Conservation (phyloP, 2,888 invertebrate genomes). For the Slavum lentiscoides region DNA sequence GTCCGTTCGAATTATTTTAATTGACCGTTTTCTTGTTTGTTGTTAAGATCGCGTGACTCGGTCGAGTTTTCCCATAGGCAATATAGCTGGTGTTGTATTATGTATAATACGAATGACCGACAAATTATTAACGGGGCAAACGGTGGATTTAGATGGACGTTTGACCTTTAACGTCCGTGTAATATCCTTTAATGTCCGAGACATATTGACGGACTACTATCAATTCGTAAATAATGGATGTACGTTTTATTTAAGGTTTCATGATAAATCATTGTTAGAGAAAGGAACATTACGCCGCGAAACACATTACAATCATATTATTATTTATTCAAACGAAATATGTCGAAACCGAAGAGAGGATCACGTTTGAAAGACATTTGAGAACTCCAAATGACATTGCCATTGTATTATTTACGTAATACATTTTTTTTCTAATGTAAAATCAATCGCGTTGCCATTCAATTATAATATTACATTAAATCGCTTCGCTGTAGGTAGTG, state of each 20-base stretch:
- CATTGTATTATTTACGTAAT: no score
- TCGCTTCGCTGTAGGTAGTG: no score
- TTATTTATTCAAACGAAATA: neutral
- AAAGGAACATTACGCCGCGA: neutral
- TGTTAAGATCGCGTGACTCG: conserved; percentile 37
- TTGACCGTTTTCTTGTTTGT: conserved; percentile 29
- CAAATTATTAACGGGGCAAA: conserved; percentile 27
- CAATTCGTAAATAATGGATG: conserved; percentile 14
- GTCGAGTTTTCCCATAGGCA: neutral
- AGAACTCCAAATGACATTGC: no score
- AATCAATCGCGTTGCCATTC: no score
- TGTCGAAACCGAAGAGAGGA: neutral
- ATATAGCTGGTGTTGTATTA: neutral
- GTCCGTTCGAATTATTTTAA: conserved; percentile 43
- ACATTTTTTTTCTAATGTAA: no score
- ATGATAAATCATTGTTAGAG: neutral
- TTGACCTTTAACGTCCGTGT: conserved; percentile 13
- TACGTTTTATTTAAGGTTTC: neutral
- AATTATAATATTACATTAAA: no score
- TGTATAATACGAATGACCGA: neutral
- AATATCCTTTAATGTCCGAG: neutral
- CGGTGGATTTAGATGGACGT: conserved; percentile 2
- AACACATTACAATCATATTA: neutral
- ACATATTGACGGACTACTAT: conserved; percentile 21
- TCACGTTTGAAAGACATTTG: no score